Conservation (phyloP, 2,113 vertebrate species). For the Megalops atlanticus region DNA sequence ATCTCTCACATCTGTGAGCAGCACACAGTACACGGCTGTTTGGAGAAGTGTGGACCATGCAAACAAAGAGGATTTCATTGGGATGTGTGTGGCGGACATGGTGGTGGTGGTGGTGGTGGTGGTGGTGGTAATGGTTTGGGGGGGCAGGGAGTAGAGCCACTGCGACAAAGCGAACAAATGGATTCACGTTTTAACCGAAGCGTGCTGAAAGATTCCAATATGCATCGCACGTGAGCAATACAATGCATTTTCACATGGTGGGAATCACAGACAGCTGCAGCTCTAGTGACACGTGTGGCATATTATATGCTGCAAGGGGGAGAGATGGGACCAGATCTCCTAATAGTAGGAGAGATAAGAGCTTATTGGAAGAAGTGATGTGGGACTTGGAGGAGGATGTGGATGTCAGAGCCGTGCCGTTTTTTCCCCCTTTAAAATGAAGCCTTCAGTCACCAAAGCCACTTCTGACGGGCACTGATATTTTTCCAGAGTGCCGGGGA, state of each 20-base stretch:
- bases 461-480: slow-evolving; percentile 66
- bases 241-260: background rate
- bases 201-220: background rate
- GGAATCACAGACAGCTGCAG: background rate
- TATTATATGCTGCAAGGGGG: slow-evolving; percentile 1
- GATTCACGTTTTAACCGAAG: background rate
- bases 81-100: too few relatives aligned
- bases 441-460: slow-evolving; percentile 73
- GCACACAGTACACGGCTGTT: background rate
- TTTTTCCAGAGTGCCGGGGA: slow-evolving; percentile 27
- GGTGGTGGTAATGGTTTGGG: background rate
- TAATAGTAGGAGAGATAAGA: slow-evolving; percentile 60
- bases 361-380: slow-evolving; percentile 71
- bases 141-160: too few relatives aligned
- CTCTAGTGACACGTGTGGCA: background rate
- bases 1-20: background rate
- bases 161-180: background rate
- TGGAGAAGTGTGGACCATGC: background rate
- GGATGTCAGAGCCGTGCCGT: slow-evolving; percentile 58
- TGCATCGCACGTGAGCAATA: background rate
- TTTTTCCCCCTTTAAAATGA: slow-evolving; percentile 69
- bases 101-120: too few relatives aligned
- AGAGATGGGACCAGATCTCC: slow-evolving; percentile 61
- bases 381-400: slow-evolving; percentile 72
- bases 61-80: background rate